Base-by-base conservation (phyloP, 1,140 invertebrate species). In the Teleogryllus occipitalis region DNA sequence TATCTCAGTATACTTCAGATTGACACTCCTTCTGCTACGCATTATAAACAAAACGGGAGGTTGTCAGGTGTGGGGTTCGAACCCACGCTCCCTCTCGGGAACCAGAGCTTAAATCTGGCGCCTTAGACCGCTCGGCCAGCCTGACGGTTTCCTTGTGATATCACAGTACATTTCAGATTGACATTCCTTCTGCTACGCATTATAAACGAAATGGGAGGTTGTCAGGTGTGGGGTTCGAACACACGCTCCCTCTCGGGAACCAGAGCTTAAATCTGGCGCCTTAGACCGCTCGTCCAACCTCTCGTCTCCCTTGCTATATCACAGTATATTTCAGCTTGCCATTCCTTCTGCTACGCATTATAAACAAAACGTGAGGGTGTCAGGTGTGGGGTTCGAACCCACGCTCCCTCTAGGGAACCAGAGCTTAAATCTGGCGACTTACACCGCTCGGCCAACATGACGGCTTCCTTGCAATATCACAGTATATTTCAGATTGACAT, bases 381-480 rank as follows among this genome's bases (percentile, higher is more conserved):
- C 90, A 91, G 89, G 89, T 91, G 90, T 91, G 90, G 90, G 90
- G 90, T 91, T 91, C 90, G 90, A 91, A 91, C 90, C 90, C 90
- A 91, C 90, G 90, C 89, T 91, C 90, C 89, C 90, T 87, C 84
- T 88, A 86, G 90, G 88, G 90, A 90, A 91, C 90, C 90, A 91
- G 90, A 91, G 88, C 90, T 91, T 91, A 91, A 91, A 90, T 91
- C 90, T 91, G 89, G 78, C 81, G 80, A 79, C 81, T 83, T 83
- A 81, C 79, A 82, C 82, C 81, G 80, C 82, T 83, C 81, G 81
- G 81, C 81, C 82, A 82, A 81, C 79, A 79, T 83, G 83, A 82
- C 83, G n/a, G n/a, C 84, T 1, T 0, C 27, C 1, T 5, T 2
- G 27, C 27, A 5, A 39, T 5, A 2, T 39, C 27, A 2, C 27